Evolutionary conservation across 2,797 vertebrate genomes (phyloP).

Genomic region (Catamblyrhynchus diadema): DNA sequence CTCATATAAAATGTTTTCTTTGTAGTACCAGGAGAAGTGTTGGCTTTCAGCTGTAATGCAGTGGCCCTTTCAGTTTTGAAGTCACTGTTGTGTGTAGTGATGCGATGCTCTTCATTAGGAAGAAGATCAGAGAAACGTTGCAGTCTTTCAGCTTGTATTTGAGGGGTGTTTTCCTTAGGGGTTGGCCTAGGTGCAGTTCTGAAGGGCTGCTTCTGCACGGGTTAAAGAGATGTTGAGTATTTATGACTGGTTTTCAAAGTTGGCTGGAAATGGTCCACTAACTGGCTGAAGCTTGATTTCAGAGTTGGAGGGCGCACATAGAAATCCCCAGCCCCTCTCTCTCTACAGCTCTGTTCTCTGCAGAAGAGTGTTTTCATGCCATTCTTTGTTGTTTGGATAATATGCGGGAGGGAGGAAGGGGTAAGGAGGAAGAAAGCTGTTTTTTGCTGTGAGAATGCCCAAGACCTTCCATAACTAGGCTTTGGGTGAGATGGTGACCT

Average conservation of each 20-base stretch:
- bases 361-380: background rate
- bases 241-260: background rate
- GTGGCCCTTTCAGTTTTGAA: background rate
- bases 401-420: background rate
- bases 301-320: background rate
- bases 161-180: background rate
- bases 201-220: background rate
- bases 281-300: background rate
- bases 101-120: background rate
- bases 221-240: background rate
- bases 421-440: background rate
- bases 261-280: background rate
- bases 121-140: background rate
- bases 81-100: fast-evolving
- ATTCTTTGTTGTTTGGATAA: background rate
- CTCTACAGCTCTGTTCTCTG: background rate
- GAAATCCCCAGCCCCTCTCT: background rate
- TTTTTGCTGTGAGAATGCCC: background rate
- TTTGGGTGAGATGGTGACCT: background rate
- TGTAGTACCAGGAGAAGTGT: background rate
- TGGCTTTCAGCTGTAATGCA: background rate
- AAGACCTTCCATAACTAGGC: background rate
- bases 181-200: background rate
- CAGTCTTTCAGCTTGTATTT: background rate
- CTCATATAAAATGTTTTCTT: background rate